Evolutionary conservation across 2,888 invertebrate genomes (phyloP), one percentile per base, ranked within the genome.

Genomic region (Choreutis nemorana): DNA sequence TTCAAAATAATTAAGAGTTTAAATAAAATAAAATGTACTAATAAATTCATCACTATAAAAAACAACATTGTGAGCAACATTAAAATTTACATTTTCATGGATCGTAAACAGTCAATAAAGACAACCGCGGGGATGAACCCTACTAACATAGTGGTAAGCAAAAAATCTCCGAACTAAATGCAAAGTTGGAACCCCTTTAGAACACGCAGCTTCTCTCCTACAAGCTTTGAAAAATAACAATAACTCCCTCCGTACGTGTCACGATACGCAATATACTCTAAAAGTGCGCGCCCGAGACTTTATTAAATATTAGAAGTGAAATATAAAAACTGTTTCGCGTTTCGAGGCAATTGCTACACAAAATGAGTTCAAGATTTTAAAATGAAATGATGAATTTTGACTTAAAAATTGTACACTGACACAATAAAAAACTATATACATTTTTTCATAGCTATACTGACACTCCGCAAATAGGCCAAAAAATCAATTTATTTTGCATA

Each of bases 151-250:
- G 49, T 50, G 51, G 51, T 45, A 23, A 23, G 50, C 45, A 54
- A 45, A 55, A 60, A 71, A 70, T 70, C 64, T 65, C 56, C 54
- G 48, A 42, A 47, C 49, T 47, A 55, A 55, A 56, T 47, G 50
- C 52, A 41, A 45, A 22, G 20, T 44, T 44, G 40, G 52, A 51
- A 58, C 52, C 63, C 70, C 56, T 68, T 68, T 63, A 55, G 55
- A 56, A 46, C 51, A 45, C 47, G 52, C 60, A 62, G 55, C 53
- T 50, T 54, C 52, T 53, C 55, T 43, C 42, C 50, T 45, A 43
- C 36, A 46, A 56, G 62, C 70, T 71, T 73, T 71, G 64, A 63
- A 66, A 68, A 73, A 75, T 72, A 77, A 77, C 75, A 77, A 77
- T 77, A 68, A 64, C 61, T 58, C 64, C 48, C 56, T 48, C 48